phyloP scores from a whole-genome alignment of 2,113 vertebrate species.

The Procavia capensis region DNA sequence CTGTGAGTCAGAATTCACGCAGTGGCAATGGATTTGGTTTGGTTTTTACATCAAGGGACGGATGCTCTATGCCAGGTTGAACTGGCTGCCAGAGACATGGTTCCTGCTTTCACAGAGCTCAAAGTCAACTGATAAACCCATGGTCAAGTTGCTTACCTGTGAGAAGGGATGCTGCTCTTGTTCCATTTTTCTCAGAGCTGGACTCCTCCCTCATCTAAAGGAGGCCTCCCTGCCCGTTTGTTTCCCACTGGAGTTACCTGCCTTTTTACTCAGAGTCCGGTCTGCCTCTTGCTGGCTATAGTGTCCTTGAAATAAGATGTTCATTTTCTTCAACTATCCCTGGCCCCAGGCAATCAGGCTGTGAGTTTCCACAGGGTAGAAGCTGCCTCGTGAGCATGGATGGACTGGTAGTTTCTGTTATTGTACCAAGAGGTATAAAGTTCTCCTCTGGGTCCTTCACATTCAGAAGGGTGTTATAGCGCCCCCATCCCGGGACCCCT shows the following conservation, averaged over 20 bases:
- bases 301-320: not conserved
- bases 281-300: not conserved
- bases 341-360: not conserved
- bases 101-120: not conserved
- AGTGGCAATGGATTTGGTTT: too few species aligned
- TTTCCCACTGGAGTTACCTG: not conserved
- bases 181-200: not conserved
- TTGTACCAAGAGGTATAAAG: not conserved
- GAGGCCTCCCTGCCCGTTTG: not conserved
- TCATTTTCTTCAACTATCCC: not conserved
- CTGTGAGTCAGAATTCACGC: too few species aligned
- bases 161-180: not conserved
- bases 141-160: not conserved
- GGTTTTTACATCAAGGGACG: not conserved
- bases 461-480: not conserved
- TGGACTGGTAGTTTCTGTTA: not conserved
- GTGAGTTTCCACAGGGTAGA: not conserved
- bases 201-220: not conserved
- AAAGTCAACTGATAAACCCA: not conserved
- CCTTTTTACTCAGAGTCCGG: not conserved
- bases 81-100: not conserved
- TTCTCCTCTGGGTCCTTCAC: not conserved
- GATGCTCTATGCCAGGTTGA: not conserved
- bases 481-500: rapidly evolving
- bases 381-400: not conserved